phyloP scores from a whole-genome alignment of 2,113 vertebrate genomes.

The Tachysurus fulvidraco region DNA sequence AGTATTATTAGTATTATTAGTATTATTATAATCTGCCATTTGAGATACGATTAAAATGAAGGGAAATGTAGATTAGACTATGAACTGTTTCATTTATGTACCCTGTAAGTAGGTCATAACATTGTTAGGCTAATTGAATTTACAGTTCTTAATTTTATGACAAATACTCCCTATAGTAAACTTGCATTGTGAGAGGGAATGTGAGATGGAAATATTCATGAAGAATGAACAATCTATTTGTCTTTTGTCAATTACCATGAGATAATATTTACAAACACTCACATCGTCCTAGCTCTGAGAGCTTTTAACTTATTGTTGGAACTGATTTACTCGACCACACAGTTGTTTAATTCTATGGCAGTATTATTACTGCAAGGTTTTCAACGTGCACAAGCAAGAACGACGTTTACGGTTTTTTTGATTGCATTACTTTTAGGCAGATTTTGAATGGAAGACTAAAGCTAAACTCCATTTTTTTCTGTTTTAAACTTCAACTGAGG shows the following conservation, averaged over 20 bases:
- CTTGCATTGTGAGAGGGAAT: background rate
- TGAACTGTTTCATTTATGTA: background rate
- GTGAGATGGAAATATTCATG: background rate
- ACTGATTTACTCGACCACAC: background rate
- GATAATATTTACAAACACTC: conserved; percentile 6
- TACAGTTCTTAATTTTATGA: background rate
- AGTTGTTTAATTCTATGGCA: background rate
- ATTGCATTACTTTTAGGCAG: background rate
- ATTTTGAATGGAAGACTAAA: background rate
- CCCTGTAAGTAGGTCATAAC: background rate
- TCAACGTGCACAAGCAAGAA: background rate
- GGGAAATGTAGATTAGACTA: background rate
- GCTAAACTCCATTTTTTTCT: background rate
- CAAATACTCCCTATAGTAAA: background rate
- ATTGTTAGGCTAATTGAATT: background rate
- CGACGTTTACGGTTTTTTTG: background rate
- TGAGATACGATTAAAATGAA: background rate
- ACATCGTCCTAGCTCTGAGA: background rate
- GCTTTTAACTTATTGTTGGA: conserved; percentile 5
- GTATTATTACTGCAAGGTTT: background rate
- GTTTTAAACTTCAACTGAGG: background rate
- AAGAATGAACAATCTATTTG: conserved; percentile 1
- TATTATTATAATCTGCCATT: background rate
- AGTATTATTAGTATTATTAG: background rate
- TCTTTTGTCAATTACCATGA: background rate